Conservation (phyloP, 2,113 vertebrate species). For the Caloenas nicobarica region DNA sequence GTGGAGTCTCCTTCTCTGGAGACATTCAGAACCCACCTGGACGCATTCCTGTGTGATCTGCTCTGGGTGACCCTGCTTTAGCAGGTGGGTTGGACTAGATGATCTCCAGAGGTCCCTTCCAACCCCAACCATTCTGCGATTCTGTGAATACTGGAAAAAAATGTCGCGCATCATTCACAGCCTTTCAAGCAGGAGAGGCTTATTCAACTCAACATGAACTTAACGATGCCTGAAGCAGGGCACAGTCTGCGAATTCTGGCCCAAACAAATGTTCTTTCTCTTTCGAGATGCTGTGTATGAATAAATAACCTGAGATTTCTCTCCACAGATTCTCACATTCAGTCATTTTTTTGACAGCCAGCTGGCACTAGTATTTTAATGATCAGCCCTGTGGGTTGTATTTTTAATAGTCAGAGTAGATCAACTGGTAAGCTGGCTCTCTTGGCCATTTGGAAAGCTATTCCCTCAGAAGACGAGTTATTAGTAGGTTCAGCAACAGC, state of each 20-base stretch:
- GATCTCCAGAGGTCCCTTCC: no score
- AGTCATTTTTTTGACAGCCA: background rate
- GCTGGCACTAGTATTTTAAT: background rate
- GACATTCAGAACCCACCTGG: no score
- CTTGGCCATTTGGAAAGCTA: background rate
- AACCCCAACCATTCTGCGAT: no score
- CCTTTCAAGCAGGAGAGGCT: background rate
- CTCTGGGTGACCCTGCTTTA: no score
- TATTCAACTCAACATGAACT: slow-evolving; percentile 19
- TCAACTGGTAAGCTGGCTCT: background rate
- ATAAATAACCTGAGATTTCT: slow-evolving; percentile 19
- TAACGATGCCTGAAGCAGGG: background rate
- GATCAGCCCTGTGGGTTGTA: background rate
- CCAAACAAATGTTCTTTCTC: background rate
- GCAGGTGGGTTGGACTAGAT: no score
- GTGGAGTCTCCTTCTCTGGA: no score
- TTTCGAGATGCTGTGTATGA: background rate
- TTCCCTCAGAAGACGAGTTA: background rate
- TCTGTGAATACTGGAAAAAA: background rate
- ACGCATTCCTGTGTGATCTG: no score
- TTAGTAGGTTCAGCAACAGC: background rate
- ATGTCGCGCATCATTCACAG: background rate
- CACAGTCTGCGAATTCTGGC: background rate
- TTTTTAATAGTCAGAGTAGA: background rate
- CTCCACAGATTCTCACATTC: background rate